Evolutionary conservation across 92 coral and sea anemone genomes (phyloP).

Genomic region (Desmophyllum pertusum): DNA sequence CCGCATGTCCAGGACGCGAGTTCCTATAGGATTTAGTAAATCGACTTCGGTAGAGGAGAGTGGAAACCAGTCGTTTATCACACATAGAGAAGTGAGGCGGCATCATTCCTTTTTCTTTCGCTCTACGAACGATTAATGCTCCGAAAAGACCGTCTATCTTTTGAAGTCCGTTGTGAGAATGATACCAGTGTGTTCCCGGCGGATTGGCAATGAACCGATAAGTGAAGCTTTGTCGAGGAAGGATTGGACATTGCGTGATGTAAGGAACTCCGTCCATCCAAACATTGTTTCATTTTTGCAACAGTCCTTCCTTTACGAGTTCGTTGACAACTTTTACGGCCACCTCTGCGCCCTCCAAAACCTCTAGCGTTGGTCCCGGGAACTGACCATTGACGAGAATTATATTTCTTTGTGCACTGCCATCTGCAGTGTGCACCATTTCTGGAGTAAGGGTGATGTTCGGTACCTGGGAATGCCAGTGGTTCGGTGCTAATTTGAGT

Average conservation of each 20-base stretch:
- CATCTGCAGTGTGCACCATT: constrained; percentile 62
- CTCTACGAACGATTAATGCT: constrained; percentile 63
- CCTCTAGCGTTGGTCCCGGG: constrained; percentile 76
- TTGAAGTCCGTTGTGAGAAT: constrained; percentile 56
- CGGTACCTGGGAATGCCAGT: constrained; percentile 24
- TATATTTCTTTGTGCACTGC: constrained; percentile 43
- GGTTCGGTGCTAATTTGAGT: constrained; percentile 15
- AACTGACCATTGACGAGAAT: constrained; percentile 58
- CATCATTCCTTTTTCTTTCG: constrained; percentile 20
- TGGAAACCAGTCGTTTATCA: constrained; percentile 1
- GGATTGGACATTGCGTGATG: constrained; percentile 61
- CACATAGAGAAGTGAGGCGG: not conserved
- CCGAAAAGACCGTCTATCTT: constrained; percentile 65
- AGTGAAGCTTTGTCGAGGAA: constrained; percentile 41
- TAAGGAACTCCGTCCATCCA: constrained; percentile 74
- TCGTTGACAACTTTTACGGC: constrained; percentile 57
- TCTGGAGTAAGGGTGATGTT: constrained; percentile 37
- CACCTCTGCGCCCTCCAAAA: constrained; percentile 69
- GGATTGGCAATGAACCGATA: constrained; percentile 66
- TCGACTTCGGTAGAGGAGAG: not conserved
- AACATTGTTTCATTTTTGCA: constrained; percentile 49
- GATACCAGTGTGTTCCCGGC: constrained; percentile 73
- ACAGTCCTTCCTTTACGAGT: constrained; percentile 41
- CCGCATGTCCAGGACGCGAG: not conserved
- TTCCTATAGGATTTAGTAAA: not conserved